Evolutionary conservation across 2,888 invertebrate genomes (phyloP).

Genomic region (Acleris emargana): DNA sequence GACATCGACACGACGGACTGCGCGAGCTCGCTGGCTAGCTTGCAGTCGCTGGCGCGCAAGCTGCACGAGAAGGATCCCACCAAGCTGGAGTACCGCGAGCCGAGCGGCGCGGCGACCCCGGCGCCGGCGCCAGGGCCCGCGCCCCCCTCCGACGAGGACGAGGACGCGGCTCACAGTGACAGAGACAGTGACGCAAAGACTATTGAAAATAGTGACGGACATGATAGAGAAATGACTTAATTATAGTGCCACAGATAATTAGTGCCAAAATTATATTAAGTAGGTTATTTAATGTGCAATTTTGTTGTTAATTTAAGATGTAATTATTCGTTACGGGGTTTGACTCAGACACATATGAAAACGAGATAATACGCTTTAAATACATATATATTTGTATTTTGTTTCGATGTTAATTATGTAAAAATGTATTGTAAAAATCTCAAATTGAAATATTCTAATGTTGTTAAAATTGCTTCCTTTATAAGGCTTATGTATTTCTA

Average conservation of each 20-base stretch:
- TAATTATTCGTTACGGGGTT: conserved; percentile 73
- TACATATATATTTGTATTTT: conserved; percentile 65
- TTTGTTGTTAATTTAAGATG: conserved; percentile 77
- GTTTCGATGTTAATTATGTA: conserved; percentile 63
- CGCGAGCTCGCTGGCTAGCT: conserved; percentile 95
- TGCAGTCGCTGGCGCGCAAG: conserved; percentile 91
- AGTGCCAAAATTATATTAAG: conserved; percentile 86
- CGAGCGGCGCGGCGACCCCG: conserved; percentile 58
- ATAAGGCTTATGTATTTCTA: conserved; percentile 75
- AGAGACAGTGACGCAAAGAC: conserved; percentile 77
- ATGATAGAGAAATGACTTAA: conserved; percentile 76
- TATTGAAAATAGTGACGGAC: conserved; percentile 70
- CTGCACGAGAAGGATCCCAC: conserved; percentile 92
- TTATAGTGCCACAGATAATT: conserved; percentile 85
- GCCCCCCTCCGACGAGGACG: conserved; percentile 84
- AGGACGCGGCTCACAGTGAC: conserved; percentile 70
- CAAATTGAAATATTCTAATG: conserved; percentile 67
- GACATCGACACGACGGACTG: conserved; percentile 98
- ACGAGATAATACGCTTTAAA: conserved; percentile 81
- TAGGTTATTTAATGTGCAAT: conserved; percentile 82
- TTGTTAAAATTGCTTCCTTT: conserved; percentile 79
- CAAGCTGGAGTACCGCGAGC: conserved; percentile 87
- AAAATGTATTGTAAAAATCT: conserved; percentile 75
- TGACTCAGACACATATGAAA: conserved; percentile 72
- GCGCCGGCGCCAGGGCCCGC: conserved; percentile 53